Evolutionary conservation across 2,888 invertebrate genomes (phyloP).

Genomic region (Polyommatus iphigenia): DNA sequence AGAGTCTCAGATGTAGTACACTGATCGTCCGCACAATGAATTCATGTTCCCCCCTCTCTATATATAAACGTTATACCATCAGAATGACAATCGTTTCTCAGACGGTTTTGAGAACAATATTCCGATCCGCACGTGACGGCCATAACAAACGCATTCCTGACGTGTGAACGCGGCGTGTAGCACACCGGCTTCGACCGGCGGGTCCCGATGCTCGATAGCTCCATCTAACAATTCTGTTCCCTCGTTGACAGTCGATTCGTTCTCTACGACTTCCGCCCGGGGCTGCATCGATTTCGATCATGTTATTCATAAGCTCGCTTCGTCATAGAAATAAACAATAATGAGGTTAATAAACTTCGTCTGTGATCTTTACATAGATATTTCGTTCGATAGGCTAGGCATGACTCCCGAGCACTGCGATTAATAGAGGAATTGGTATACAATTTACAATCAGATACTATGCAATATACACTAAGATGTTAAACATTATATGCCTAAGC

Average conservation of each 20-base stretch:
- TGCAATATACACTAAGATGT: too few species aligned
- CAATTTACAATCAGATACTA: neutral
- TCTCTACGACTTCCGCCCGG: neutral
- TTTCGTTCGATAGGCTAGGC: neutral
- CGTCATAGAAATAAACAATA: neutral
- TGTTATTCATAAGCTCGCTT: neutral
- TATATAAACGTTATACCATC: constrained; percentile 30
- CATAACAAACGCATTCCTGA: constrained; percentile 69
- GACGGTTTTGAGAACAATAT: constrained; percentile 76
- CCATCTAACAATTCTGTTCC: constrained; percentile 1
- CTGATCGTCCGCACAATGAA: neutral
- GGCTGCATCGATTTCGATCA: neutral
- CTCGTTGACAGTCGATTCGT: neutral
- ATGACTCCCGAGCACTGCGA: neutral
- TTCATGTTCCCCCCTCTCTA: neutral
- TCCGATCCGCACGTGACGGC: constrained; percentile 59
- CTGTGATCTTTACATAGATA: neutral
- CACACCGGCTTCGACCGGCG: neutral
- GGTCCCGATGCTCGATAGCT: neutral
- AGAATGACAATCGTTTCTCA: constrained; percentile 73
- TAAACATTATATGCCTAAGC: too few species aligned
- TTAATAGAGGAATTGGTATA: neutral
- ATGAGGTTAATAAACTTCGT: neutral
- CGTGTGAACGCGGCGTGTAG: constrained; percentile 56
- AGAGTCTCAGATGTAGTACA: too few species aligned